phyloP scores from a whole-genome alignment of 2,113 vertebrate species.

The Vidua macroura region DNA sequence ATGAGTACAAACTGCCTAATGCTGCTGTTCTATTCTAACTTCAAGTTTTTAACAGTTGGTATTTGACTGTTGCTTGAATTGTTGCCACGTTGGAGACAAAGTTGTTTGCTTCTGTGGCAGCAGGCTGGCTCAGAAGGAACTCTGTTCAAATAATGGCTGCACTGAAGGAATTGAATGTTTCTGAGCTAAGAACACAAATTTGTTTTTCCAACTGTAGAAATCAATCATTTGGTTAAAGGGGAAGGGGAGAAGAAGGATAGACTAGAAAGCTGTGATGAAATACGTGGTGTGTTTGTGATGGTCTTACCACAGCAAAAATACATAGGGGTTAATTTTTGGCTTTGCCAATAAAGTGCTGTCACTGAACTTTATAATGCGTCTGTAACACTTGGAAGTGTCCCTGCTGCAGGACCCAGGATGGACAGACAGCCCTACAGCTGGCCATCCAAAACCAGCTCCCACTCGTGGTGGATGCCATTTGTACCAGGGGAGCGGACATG shows the following conservation, averaged over 20 bases:
- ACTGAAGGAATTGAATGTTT: not conserved
- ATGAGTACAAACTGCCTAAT: not conserved
- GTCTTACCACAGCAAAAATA: not conserved
- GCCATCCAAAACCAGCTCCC: conserved; percentile 96
- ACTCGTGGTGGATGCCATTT: conserved; percentile 95
- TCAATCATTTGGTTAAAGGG: not conserved
- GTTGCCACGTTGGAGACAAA: not conserved
- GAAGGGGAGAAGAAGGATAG: not conserved
- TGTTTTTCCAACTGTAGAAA: not conserved
- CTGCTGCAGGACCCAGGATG: conserved; percentile 85
- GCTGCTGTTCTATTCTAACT: not conserved
- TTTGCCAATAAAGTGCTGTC: not conserved
- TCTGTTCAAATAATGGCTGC: not conserved
- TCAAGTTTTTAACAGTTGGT: not conserved
- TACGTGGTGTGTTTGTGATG: not conserved
- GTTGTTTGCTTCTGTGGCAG: not conserved
- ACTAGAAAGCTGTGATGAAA: not conserved
- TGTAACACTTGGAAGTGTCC: not conserved
- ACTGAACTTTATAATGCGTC: not conserved
- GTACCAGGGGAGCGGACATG: conserved; percentile 96
- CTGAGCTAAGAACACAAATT: not conserved
- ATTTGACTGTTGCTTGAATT: not conserved
- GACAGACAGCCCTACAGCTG: conserved; percentile 91
- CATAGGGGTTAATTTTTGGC: not conserved
- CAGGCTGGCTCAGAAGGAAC: not conserved